phyloP scores from a whole-genome alignment of 2,113 vertebrate genomes.

The Megalops atlanticus region DNA sequence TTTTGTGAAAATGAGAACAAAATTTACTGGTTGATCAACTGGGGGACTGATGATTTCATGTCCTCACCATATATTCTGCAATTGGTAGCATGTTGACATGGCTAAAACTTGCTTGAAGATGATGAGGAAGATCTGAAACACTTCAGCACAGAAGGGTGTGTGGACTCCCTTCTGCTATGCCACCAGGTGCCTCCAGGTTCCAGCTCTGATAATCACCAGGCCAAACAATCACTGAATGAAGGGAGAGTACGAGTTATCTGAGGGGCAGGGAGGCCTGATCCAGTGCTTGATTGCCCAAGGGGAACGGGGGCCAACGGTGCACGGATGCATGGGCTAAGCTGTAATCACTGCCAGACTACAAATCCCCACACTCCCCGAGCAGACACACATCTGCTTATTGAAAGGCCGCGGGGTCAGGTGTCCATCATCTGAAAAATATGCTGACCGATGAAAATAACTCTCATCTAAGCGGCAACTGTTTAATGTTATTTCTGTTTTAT shows the following conservation, averaged over 20 bases:
- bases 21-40: not conserved
- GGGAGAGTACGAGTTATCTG: not conserved
- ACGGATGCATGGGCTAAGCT: not conserved
- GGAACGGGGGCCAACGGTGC: not conserved
- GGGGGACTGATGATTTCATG: not conserved
- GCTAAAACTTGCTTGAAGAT: not conserved
- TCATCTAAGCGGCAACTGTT: not conserved
- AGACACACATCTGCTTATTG: not conserved
- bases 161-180: not conserved
- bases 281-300: not conserved
- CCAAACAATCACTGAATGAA: not conserved
- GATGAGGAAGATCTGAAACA: not conserved
- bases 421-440: not conserved
- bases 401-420: not conserved
- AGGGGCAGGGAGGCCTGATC: not conserved
- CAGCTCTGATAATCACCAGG: not conserved
- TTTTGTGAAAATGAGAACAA: not conserved
- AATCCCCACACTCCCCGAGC: not conserved
- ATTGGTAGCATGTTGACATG: not conserved
- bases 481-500: slow-evolving; percentile 1
- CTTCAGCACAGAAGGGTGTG: not conserved
- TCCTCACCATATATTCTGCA: not conserved
- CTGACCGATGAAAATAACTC: not conserved
- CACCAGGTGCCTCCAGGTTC: not conserved
- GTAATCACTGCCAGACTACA: slow-evolving; percentile 6